phyloP scores from a whole-genome alignment of 1,140 invertebrate species.

The Lysiphlebus fabarum region DNA sequence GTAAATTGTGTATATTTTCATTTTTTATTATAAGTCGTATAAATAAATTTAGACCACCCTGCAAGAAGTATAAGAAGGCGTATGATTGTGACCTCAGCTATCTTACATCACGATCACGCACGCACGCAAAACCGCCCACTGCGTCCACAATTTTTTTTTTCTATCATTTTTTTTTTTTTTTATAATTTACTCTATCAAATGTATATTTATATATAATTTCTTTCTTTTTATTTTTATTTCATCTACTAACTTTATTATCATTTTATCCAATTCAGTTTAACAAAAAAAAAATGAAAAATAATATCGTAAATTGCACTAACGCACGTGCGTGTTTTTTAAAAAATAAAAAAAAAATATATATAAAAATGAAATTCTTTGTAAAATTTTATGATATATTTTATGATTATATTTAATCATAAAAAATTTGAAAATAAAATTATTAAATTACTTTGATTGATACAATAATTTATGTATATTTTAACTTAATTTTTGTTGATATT shows the following conservation, averaged over 20 bases:
- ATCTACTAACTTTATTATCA: slow-evolving; percentile 7
- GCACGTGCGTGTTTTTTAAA: slow-evolving; percentile 25
- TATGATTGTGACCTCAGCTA: slow-evolving; percentile 38
- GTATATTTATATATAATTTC: slow-evolving; percentile 15
- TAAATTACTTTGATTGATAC: slow-evolving; percentile 21
- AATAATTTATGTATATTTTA: no score
- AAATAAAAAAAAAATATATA: slow-evolving; percentile 15
- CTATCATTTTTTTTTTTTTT: slow-evolving; percentile 17
- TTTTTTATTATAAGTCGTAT: neutral
- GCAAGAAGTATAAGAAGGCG: slow-evolving; percentile 32
- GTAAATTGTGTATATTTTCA: no score
- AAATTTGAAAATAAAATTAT: slow-evolving; percentile 26
- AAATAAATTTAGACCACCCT: slow-evolving; percentile 36
- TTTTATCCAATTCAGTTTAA: slow-evolving; percentile 1
- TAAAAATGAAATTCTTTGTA: slow-evolving; percentile 23
- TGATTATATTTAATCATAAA: slow-evolving; percentile 25
- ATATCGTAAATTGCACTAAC: slow-evolving; percentile 8
- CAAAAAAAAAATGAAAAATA: neutral
- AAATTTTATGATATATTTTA: slow-evolving; percentile 20
- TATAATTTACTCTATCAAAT: slow-evolving; percentile 17
- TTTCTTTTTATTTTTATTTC: slow-evolving; percentile 15
- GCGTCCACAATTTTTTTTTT: slow-evolving; percentile 31
- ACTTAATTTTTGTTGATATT: no score
- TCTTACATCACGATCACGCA: slow-evolving; percentile 46
- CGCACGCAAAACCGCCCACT: slow-evolving; percentile 48